These are phyloP conservation scores for Parasteatoda tepidariorum DNA, from an alignment of 1,140 invertebrate genomes.

Conservation along the genomic window DNA sequence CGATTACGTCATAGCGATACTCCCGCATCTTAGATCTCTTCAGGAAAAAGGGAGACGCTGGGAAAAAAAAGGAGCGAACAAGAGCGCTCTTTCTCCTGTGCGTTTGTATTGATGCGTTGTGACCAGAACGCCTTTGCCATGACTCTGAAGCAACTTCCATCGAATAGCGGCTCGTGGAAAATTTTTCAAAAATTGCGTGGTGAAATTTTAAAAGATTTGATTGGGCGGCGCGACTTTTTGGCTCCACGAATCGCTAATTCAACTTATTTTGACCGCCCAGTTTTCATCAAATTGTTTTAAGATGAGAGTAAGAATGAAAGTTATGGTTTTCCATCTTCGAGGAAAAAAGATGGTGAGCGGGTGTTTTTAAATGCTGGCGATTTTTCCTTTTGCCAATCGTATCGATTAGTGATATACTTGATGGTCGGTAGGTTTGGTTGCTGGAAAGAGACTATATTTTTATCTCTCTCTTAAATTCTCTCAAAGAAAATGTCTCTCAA, in stretches of 20 bases:
- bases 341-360: constrained; percentile 33
- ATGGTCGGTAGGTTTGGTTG: background rate
- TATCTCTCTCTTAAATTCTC: background rate
- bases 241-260: constrained; percentile 56
- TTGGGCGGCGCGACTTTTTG: constrained; percentile 39
- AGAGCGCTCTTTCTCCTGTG: constrained; percentile 5
- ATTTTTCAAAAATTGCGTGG: constrained; percentile 60
- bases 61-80: constrained; percentile 19
- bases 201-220: constrained; percentile 60
- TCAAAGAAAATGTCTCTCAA: background rate
- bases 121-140: constrained; percentile 33
- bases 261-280: background rate
- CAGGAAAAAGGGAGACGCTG: constrained; percentile 23
- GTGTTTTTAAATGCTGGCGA: constrained; percentile 53
- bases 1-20: background rate
- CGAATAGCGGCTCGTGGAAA: constrained; percentile 57
- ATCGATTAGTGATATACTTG: constrained; percentile 53
- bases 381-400: constrained; percentile 38
- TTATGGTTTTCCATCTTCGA: background rate
- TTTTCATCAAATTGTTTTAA: constrained; percentile 27
- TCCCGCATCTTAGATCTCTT: constrained; percentile 46
- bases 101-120: constrained; percentile 57
- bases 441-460: background rate
- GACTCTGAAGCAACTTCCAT: constrained; percentile 56
- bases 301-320: constrained; percentile 24